Percentiles rank a stretch among this genome's conserved stretches.
phyloP scores from a whole-genome alignment of 1,140 invertebrate species.

The Monochamus saltuarius region DNA sequence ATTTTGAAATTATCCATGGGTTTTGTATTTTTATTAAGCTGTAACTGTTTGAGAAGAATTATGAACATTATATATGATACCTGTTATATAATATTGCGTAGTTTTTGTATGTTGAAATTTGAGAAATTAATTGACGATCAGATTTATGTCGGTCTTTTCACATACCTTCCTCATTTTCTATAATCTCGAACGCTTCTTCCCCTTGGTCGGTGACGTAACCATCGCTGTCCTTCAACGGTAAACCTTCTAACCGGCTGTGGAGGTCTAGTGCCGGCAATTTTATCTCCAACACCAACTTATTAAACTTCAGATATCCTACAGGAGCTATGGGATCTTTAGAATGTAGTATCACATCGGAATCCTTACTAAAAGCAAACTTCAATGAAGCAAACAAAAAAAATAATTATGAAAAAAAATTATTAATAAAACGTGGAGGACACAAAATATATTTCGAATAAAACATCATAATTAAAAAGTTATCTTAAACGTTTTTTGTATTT shows the following conservation, averaged over 20 bases:
- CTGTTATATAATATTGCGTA: no score
- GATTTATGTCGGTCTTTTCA: not conserved
- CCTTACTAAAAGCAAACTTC: slow-evolving; percentile 66
- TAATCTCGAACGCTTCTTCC: slow-evolving; percentile 57
- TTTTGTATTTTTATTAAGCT: no score
- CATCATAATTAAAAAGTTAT: no score
- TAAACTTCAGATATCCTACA: slow-evolving; percentile 89
- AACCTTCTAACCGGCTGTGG: slow-evolving; percentile 53
- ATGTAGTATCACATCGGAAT: slow-evolving; percentile 84
- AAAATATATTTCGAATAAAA: no score
- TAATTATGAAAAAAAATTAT: not conserved
- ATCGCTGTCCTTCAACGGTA: slow-evolving; percentile 59
- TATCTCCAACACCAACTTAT: slow-evolving; percentile 73
- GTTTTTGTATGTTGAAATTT: no score
- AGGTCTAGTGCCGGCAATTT: slow-evolving; percentile 57
- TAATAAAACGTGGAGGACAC: no score
- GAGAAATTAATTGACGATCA: no score
- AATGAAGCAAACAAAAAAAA: not conserved
- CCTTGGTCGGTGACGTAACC: slow-evolving; percentile 61
- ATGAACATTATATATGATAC: no score
- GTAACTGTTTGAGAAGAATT: no score
- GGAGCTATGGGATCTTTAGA: slow-evolving; percentile 89
- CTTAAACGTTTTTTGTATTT: no score
- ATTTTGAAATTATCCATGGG: no score
- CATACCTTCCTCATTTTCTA: slow-evolving; percentile 53